Percentiles rank a stretch among this genome's conserved stretches.
These are phyloP conservation scores for Kuschelorhynchus macadamiae DNA, from an alignment of 2,888 invertebrate species.

Conservation along the genomic window DNA sequence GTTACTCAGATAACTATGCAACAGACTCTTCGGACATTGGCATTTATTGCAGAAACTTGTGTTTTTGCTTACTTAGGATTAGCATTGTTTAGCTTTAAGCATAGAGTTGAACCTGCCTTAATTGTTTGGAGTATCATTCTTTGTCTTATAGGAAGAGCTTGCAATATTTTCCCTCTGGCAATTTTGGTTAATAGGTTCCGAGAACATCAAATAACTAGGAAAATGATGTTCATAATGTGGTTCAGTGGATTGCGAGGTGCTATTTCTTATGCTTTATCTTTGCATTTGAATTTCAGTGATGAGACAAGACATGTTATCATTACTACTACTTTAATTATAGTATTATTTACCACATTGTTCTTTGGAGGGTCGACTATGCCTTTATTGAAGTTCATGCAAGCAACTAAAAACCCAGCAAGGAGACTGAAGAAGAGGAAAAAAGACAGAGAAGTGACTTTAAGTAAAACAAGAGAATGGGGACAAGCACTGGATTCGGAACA, in stretches of 20 bases:
- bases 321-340: slow-evolving; percentile 97
- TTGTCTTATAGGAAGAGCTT: slow-evolving; percentile 93
- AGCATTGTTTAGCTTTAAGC: slow-evolving; percentile 94
- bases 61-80: slow-evolving; percentile 98
- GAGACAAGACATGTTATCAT: slow-evolving; percentile 97
- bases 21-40: slow-evolving; percentile 96
- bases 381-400: slow-evolving; percentile 90
- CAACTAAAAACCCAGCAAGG: slow-evolving; percentile 72
- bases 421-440: slow-evolving; percentile 71
- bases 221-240: slow-evolving; percentile 99
- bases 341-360: slow-evolving; percentile 94
- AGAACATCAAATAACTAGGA: slow-evolving; percentile 96
- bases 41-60: slow-evolving; percentile 98
- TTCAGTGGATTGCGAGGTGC: slow-evolving; percentile 97
- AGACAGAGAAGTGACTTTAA: slow-evolving; percentile 89
- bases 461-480: slow-evolving; percentile 99
- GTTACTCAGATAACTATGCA: slow-evolving; percentile 99
- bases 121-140: slow-evolving; percentile 96
- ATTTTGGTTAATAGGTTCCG: slow-evolving; percentile 95
- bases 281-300: slow-evolving; percentile 92
- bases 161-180: slow-evolving; percentile 97
- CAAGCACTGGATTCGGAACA: slow-evolving; percentile 95
- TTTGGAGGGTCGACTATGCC: slow-evolving; percentile 99
- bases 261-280: too few relatives aligned
- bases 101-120: slow-evolving; percentile 91